These are phyloP conservation scores for Adoxophyes honmai DNA, from an alignment of 1,140 invertebrate species.

Conservation along the genomic window DNA sequence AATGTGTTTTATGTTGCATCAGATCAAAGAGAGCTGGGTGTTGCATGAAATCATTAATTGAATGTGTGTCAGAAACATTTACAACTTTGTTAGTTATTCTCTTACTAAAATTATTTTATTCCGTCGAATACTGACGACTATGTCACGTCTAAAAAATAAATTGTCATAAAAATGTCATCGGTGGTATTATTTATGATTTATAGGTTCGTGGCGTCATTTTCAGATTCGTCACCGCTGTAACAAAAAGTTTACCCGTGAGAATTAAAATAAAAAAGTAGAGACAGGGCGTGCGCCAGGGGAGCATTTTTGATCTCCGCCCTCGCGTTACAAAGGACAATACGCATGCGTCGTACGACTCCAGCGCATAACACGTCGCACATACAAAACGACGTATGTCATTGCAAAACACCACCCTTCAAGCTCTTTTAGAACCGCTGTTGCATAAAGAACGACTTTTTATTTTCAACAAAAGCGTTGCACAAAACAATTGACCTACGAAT, in stretches of 20 bases:
- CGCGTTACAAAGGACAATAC: slow-evolving; percentile 40
- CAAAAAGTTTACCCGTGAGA: slow-evolving; percentile 29
- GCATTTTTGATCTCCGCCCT: slow-evolving; percentile 35
- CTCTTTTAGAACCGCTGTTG: neutral
- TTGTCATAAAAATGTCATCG: too few species aligned
- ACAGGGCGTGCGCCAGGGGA: slow-evolving; percentile 33
- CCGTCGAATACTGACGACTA: too few species aligned
- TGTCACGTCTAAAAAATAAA: too few species aligned
- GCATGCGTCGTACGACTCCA: slow-evolving; percentile 39
- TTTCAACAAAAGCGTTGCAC: slow-evolving; percentile 41
- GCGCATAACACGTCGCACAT: neutral
- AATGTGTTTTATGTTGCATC: too few species aligned
- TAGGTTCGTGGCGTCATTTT: too few species aligned
- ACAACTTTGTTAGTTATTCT: too few species aligned
- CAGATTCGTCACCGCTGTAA: too few species aligned
- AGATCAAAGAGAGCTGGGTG: too few species aligned
- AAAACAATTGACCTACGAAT: slow-evolving; percentile 43
- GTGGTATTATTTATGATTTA: too few species aligned
- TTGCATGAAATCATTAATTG: too few species aligned
- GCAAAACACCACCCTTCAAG: neutral
- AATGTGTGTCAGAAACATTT: too few species aligned
- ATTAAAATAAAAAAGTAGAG: slow-evolving; percentile 36
- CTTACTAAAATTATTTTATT: too few species aligned
- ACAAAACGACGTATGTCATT: neutral
- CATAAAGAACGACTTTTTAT: slow-evolving; percentile 17